A percentile compares a stretch with the other conserved stretches of the same genome.
These are phyloP conservation scores for Adrianichthys oophorus DNA, from an alignment of 2,797 vertebrate genomes.

Conservation along the genomic window DNA sequence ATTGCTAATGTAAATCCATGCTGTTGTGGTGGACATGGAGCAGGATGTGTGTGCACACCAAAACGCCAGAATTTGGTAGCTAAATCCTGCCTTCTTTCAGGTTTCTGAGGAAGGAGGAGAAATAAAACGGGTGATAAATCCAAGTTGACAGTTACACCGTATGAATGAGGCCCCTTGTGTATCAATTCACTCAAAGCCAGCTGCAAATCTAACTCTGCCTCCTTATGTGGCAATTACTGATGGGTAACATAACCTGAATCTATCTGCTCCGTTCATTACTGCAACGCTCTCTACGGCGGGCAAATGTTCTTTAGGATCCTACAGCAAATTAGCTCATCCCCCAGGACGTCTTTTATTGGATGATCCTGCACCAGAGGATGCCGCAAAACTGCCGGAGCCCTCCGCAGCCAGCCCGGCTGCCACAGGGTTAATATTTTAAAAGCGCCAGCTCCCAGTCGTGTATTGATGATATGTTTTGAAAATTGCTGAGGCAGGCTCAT, in stretches of 20 bases:
- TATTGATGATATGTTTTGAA: slow-evolving; percentile 79
- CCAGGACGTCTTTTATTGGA: slow-evolving; percentile 64
- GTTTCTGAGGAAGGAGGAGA: slow-evolving; percentile 29
- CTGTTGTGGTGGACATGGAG: slow-evolving; percentile 54
- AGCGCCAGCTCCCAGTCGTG: slow-evolving; percentile 58
- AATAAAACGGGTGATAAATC: slow-evolving; percentile 63
- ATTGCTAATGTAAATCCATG: slow-evolving; percentile 73
- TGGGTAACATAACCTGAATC: slow-evolving; percentile 58
- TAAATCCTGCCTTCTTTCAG: slow-evolving; percentile 17
- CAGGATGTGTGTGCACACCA: slow-evolving; percentile 46
- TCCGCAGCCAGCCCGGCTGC: slow-evolving; percentile 41
- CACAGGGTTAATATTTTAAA: slow-evolving; percentile 73
- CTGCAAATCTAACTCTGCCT: slow-evolving; percentile 64
- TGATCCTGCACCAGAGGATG: slow-evolving; percentile 50
- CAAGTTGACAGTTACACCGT: slow-evolving; percentile 57
- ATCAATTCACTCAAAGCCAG: slow-evolving; percentile 54
- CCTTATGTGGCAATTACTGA: slow-evolving; percentile 69
- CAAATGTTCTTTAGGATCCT: slow-evolving; percentile 65
- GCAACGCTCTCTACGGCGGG: slow-evolving; percentile 51
- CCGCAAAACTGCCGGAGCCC: slow-evolving; percentile 55
- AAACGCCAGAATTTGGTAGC: slow-evolving; percentile 10
- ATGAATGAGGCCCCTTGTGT: slow-evolving; percentile 60
- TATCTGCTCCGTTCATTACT: slow-evolving; percentile 61
- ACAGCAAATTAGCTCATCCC: slow-evolving; percentile 67
- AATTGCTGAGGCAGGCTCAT: slow-evolving; percentile 77